A percentile compares a stretch with the other conserved stretches of the same genome.
Conservation (phyloP, 2,113 vertebrate genomes). For the Alligator mississippiensis region DNA sequence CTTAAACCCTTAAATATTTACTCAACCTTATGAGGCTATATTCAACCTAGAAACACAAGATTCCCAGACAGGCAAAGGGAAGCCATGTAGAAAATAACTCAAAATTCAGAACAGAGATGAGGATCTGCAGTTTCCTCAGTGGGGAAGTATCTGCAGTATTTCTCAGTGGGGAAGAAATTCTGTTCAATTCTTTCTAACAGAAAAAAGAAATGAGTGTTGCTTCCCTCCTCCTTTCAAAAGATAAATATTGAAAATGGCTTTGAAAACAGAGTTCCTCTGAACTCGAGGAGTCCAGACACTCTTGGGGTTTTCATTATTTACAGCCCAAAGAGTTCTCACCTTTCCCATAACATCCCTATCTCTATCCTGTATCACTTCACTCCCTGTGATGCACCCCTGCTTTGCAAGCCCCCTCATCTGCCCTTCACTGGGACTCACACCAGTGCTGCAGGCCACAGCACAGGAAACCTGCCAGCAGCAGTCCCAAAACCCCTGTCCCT, state of each 20-base stretch:
- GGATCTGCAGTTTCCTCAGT: accelerated
- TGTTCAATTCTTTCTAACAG: not conserved
- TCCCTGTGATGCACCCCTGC: too few species aligned
- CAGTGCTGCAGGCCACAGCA: too few species aligned
- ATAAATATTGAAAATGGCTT: accelerated
- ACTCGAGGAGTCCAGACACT: not conserved
- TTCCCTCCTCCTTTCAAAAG: accelerated
- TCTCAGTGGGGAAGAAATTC: not conserved
- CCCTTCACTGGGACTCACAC: too few species aligned
- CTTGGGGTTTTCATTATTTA: accelerated
- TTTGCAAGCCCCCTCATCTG: too few species aligned
- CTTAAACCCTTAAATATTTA: too few species aligned
- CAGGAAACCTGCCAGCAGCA: too few species aligned
- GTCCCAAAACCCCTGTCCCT: too few species aligned
- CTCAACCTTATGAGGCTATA: not conserved
- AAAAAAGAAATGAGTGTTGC: not conserved
- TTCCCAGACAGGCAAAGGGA: too few species aligned
- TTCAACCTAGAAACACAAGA: not conserved
- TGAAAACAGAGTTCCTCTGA: not conserved
- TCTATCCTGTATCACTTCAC: too few species aligned
- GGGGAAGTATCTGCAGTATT: not conserved
- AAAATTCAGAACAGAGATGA: too few species aligned
- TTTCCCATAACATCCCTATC: not conserved
- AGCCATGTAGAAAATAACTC: too few species aligned
- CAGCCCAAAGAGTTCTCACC: not conserved